Conservation (phyloP, 1,140 invertebrate genomes). For the Mya arenaria region DNA sequence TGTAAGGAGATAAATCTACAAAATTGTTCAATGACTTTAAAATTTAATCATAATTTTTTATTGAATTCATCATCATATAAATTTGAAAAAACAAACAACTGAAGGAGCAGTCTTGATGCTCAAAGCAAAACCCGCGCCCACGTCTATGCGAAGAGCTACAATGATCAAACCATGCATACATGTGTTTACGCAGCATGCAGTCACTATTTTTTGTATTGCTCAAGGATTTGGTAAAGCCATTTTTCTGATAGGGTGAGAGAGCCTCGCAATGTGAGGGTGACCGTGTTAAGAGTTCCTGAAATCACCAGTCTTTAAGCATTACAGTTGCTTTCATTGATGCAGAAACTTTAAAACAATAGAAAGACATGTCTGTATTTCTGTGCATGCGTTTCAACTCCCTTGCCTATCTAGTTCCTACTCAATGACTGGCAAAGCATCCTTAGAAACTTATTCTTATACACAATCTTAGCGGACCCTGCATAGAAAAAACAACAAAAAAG, state of each 20-base stretch:
- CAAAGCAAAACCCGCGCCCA: conserved; percentile 44
- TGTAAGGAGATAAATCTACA: conserved; percentile 20
- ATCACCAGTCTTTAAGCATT: background rate
- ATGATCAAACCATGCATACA: conserved; percentile 40
- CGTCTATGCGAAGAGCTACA: conserved; percentile 35
- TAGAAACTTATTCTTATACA: background rate
- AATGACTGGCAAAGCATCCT: background rate
- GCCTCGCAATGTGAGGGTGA: conserved; percentile 50
- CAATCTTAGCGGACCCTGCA: background rate
- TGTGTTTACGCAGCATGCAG: conserved; percentile 2
- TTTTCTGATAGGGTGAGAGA: conserved; percentile 53
- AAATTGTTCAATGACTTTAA: no score
- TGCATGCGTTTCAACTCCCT: background rate
- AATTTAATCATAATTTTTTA: no score
- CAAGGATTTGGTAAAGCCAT: conserved; percentile 55
- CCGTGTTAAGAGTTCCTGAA: conserved; percentile 36
- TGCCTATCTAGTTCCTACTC: background rate
- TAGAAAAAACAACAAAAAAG: background rate
- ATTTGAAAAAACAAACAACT: no score
- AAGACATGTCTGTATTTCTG: no score
- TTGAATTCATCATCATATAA: no score
- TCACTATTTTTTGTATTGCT: conserved; percentile 54
- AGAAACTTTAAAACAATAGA: no score
- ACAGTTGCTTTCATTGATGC: no score
- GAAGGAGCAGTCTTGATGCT: background rate